Evolutionary conservation across 1,140 invertebrate genomes (phyloP), one percentile per base, ranked within the genome.

Genomic region (Ectropis grisescens): DNA sequence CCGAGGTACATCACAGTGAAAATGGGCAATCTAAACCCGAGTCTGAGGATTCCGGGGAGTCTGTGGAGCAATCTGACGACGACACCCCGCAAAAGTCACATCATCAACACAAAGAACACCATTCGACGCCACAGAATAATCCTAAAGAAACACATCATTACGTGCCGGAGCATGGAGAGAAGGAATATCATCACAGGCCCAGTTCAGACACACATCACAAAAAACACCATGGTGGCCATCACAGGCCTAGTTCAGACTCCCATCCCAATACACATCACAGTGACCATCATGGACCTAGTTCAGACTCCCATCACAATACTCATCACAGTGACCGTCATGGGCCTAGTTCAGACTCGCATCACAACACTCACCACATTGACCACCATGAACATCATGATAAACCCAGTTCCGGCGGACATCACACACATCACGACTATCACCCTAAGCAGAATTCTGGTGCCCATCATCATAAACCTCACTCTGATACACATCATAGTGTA

Each of bases 21-120:
- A 39, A 52, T 31, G 28, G 46, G 13, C 28, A 47, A 16, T n/a
- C 25, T 34, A 13, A 26, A 11, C 22, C 12, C n/a, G 47, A 48
- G 16, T 43, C 55, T 22, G 39, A 44, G 11, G 35, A 47, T 10
- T 28, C 39, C 22, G 16, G 16, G 8, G 16, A 19, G 16, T 19
- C 16, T 4, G 16, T 3, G 8, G 16, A 19, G 16, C 8, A 3
- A 19, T 15, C 43, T 28, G 39, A 47, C 7, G 42, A 58, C 19
- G 33, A 30, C 33, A 19, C 3, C 8, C 16, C 16, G 8, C 16
- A 19, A 19, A 19, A 35, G n/a, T 12, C 40, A 22, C 22, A 34
- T 19, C 16, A 35, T 26, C 39, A 49, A 28, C 23, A 38, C 6
- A 29, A 26, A 10, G 14, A 36, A 28, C 16, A 41, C 6, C 31